A percentile compares a stretch with the other conserved stretches of the same genome.
These are phyloP conservation scores for Zenarchopterus dispar DNA, from an alignment of 2,797 vertebrate genomes.

Conservation along the genomic window DNA sequence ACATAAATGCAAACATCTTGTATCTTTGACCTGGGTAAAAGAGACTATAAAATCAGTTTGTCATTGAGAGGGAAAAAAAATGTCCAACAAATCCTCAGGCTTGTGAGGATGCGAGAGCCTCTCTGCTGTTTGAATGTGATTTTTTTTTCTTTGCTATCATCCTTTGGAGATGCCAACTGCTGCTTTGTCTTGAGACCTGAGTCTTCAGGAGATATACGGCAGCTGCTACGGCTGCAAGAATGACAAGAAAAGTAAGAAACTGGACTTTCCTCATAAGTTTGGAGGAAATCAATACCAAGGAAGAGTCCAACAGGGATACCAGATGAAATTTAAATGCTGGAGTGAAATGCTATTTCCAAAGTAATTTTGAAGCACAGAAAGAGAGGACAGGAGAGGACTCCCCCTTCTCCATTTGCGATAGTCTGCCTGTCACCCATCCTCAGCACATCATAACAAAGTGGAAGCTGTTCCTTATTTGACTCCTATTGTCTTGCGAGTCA, in stretches of 20 bases:
- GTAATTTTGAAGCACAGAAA: constrained; percentile 4
- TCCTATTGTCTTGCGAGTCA: constrained; percentile 71
- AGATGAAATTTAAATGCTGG: constrained; percentile 60
- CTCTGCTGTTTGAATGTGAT: constrained; percentile 42
- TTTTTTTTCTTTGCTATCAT: constrained; percentile 52
- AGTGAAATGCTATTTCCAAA: constrained; percentile 53
- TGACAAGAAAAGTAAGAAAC: constrained; percentile 48
- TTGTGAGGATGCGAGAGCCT: constrained; percentile 49
- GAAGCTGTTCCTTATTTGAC: constrained; percentile 58
- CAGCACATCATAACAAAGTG: constrained; percentile 66
- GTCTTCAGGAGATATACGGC: constrained; percentile 54
- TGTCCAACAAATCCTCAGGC: constrained; percentile 40
- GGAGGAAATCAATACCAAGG: constrained; percentile 72
- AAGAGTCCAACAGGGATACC: constrained; percentile 50
- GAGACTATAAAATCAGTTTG: constrained; percentile 17
- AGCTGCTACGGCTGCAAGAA: constrained; percentile 55
- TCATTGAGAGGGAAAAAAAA: constrained; percentile 9
- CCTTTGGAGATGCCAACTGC: constrained; percentile 27
- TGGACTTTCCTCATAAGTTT: constrained; percentile 60
- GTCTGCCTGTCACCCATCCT: constrained; percentile 63
- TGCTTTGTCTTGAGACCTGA: constrained; percentile 44
- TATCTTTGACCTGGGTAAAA: neutral
- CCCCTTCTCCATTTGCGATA: constrained; percentile 32
- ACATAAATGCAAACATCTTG: too few species aligned
- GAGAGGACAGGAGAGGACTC: constrained; percentile 28